Percentiles rank a stretch among this genome's conserved stretches.
phyloP scores from a whole-genome alignment of 2,888 invertebrate species.

The Agriopis marginaria region DNA sequence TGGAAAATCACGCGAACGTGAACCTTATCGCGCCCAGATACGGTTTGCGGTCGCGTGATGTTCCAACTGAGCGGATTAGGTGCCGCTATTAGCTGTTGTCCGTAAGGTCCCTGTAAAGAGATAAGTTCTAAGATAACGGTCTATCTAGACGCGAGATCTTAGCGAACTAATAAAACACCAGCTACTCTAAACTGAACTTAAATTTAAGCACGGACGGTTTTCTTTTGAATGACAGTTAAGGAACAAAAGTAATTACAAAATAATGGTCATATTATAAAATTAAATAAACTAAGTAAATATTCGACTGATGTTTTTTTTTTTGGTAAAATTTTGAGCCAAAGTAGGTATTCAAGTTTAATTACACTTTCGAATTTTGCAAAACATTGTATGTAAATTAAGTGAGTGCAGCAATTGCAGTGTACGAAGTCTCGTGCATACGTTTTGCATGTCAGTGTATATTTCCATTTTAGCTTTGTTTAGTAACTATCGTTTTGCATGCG shows the following conservation, averaged over 20 bases:
- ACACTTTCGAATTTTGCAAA: not conserved
- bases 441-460: not conserved
- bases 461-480: not conserved
- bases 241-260: not conserved
- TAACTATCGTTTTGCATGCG: not conserved
- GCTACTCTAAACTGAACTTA: not conserved
- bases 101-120: no score
- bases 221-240: not conserved
- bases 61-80: no score
- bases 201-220: not conserved
- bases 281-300: not conserved
- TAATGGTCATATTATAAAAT: not conserved
- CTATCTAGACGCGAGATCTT: not conserved
- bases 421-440: not conserved
- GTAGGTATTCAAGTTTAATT: no score
- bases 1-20: no score
- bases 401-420: not conserved
- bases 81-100: no score
- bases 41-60: no score
- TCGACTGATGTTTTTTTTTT: not conserved
- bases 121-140: not conserved
- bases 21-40: no score
- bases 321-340: no score
- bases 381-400: not conserved
- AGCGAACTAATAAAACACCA: not conserved